Percentiles rank a stretch among this genome's conserved stretches.
phyloP scores from a whole-genome alignment of 2,113 vertebrate species.

The Dinomys branickii region DNA sequence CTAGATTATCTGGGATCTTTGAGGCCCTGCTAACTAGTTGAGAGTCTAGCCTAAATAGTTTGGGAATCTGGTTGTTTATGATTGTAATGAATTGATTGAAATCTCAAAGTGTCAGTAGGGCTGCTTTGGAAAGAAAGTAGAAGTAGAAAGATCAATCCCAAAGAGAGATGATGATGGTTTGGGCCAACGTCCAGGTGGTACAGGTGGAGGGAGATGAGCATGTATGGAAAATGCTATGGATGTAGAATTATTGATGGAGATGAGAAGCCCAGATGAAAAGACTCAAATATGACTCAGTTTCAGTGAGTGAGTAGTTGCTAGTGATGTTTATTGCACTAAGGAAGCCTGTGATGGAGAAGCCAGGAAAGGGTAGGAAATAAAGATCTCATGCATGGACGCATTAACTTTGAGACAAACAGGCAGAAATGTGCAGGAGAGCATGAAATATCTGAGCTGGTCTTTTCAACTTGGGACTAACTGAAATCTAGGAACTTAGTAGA shows the following conservation, averaged over 20 bases:
- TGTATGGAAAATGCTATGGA: background rate
- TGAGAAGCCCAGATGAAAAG: background rate
- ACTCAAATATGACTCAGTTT: background rate
- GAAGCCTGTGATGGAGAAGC: background rate
- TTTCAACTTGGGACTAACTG: background rate
- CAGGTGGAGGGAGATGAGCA: background rate
- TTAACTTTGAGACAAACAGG: background rate
- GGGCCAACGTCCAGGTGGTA: background rate
- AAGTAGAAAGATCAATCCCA: background rate
- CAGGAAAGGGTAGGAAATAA: background rate
- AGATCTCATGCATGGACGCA: background rate
- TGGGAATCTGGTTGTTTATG: background rate
- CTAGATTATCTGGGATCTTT: background rate
- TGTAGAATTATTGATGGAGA: background rate
- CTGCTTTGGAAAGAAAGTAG: background rate
- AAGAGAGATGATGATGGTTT: background rate
- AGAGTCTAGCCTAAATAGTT: background rate
- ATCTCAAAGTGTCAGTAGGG: background rate
- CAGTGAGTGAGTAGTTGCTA: background rate
- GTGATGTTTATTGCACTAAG: background rate
- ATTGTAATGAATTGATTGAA: background rate
- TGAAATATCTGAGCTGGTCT: background rate
- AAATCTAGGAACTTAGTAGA: background rate
- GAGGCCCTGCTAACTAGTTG: background rate
- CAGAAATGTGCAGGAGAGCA: background rate